Evolutionary conservation across 2,888 invertebrate species (phyloP).

Genomic region (Anarsia innoxiella): DNA sequence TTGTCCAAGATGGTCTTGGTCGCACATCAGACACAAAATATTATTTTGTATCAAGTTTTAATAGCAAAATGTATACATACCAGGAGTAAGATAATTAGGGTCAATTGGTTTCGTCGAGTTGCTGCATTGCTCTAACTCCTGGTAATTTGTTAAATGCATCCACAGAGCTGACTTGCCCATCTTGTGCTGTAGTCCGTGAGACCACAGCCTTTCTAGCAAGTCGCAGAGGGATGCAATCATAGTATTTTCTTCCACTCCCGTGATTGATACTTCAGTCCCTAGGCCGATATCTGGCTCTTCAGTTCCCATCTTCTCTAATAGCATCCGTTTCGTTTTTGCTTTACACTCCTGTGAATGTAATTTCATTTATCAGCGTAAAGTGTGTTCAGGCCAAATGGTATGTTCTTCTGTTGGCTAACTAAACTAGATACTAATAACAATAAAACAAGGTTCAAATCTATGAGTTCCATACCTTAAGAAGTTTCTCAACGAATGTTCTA

Average conservation of each 20-base stretch:
- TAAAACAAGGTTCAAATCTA: too few species aligned
- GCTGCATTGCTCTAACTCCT: slow-evolving; percentile 85
- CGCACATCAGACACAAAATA: too few species aligned
- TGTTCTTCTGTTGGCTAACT: too few species aligned
- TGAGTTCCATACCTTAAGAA: slow-evolving; percentile 93
- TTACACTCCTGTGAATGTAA: slow-evolving; percentile 95
- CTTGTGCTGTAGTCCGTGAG: slow-evolving; percentile 96
- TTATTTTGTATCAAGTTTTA: too few species aligned
- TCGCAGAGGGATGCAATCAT: slow-evolving; percentile 98
- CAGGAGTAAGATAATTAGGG: slow-evolving; percentile 71
- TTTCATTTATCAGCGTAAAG: too few species aligned
- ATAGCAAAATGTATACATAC: too few species aligned
- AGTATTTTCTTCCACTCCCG: slow-evolving; percentile 95
- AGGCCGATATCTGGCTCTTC: slow-evolving; percentile 97
- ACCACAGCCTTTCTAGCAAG: slow-evolving; percentile 97
- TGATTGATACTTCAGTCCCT: slow-evolving; percentile 82
- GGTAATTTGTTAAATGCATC: slow-evolving; percentile 94
- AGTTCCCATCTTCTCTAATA: slow-evolving; percentile 98
- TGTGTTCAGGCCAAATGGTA: too few species aligned
- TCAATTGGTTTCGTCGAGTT: slow-evolving; percentile 69
- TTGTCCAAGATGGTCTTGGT: too few species aligned
- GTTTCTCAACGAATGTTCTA: slow-evolving; percentile 97
- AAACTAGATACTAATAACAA: too few species aligned
- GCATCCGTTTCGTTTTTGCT: slow-evolving; percentile 97
- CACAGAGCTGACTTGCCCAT: slow-evolving; percentile 98